Evolutionary conservation across 2,797 vertebrate species (phyloP), one percentile per base, ranked within the genome.

Genomic region (Taenioides sp.): DNA sequence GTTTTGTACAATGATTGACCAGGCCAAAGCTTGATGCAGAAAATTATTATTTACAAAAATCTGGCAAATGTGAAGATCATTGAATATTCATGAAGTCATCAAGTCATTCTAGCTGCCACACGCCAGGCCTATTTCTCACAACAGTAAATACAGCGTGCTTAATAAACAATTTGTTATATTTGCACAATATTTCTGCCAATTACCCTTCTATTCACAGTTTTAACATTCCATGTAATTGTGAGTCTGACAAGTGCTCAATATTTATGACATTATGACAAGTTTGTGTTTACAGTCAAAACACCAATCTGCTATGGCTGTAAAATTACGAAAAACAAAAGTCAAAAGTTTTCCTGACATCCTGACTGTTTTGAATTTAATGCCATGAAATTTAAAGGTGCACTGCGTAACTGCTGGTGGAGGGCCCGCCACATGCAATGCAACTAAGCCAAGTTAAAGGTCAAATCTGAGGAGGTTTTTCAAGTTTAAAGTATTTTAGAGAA

Each of bases 31-130:
- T 3, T n/a, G 28, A 55, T 50, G 4, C 25, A 74, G 28, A 3
- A 54, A 47, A 59, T 66, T 5, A 54, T 61, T 70, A 85, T 84
- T 77, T 62, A 81, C 72, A 72, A 49, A 60, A 37, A 75, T 17
- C 4, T 57, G 22, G 55, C 6, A 58, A 18, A 61, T 61, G 59
- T 61, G 27, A 61, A 61, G 31, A 58, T 58, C 6, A 10, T 54
- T 54, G 52, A 54, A 22, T 54, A 9, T n/a, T 54, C 20, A 54
- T n/a, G 20, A 37, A 47, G 22, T 34, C 7, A 34, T 20, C 7
- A 20, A 61, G 59, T 31, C 17, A 9, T 18, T 37, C 10, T 4
- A 63, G n/a, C 20, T 34, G 11, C 3, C 61, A 63, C 20, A 7
- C 12, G 1, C 60, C 37, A 27, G 7, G 27, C 2, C 58, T 5